Conservation (phyloP, 2,797 vertebrate genomes). For the Anguilla marmorata region DNA sequence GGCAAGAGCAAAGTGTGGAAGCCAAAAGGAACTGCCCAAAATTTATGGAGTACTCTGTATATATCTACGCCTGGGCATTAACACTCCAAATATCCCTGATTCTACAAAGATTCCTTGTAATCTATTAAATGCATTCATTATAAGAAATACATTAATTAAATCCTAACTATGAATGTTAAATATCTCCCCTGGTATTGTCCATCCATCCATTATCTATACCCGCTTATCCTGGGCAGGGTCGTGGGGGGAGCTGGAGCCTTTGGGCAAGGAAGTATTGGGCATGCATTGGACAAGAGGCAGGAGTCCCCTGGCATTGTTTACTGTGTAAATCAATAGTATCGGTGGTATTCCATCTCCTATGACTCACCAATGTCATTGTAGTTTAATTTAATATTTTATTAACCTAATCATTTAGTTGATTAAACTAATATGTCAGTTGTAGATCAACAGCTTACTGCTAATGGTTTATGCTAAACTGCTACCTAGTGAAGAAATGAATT, state of each 20-base stretch:
- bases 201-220: no score
- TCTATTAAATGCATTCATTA: not conserved
- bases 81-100: not conserved
- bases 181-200: not conserved
- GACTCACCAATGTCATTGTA: not conserved
- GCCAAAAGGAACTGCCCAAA: no score
- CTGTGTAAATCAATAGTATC: not conserved
- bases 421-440: not conserved
- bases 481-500: not conserved
- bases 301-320: not conserved
- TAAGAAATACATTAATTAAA: not conserved
- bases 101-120: not conserved
- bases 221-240: no score
- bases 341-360: not conserved
- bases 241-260: no score
- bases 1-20: no score
- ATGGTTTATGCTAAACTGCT: not conserved
- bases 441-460: not conserved
- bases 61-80: not conserved
- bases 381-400: not conserved
- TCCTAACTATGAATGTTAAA: not conserved
- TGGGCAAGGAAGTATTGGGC: no score
- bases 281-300: no score
- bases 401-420: not conserved
- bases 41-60: no score